These are phyloP conservation scores for Lamellibrachia satsuma DNA, from an alignment of 2,888 invertebrate species.

Conservation along the genomic window DNA sequence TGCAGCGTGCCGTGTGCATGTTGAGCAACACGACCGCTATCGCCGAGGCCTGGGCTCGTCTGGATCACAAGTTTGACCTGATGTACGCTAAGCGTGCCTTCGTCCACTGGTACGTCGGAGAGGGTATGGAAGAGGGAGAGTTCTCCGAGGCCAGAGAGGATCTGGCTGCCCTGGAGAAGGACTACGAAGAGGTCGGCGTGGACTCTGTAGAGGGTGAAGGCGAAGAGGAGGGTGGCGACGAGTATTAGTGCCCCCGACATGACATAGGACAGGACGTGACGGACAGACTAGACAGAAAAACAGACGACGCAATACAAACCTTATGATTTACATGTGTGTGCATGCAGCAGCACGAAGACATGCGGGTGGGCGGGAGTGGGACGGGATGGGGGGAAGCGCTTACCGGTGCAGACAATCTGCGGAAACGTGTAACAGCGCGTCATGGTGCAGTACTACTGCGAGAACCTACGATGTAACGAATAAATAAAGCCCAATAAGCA, in stretches of 20 bases:
- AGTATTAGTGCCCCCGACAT: not conserved
- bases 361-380: not conserved
- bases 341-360: not conserved
- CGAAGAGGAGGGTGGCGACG: slow-evolving; percentile 33
- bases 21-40: slow-evolving; percentile 67
- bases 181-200: slow-evolving; percentile 60
- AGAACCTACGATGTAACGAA: slow-evolving; percentile 12
- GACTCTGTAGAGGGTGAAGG: slow-evolving; percentile 47
- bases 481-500: slow-evolving; percentile 17
- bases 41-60: slow-evolving; percentile 66
- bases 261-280: not conserved
- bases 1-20: slow-evolving; percentile 69
- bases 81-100: slow-evolving; percentile 57
- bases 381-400: not conserved
- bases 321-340: not conserved
- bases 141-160: slow-evolving; percentile 89
- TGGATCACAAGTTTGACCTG: slow-evolving; percentile 58
- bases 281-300: not conserved
- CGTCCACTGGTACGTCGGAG: slow-evolving; percentile 67
- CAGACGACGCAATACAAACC: not conserved
- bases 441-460: not conserved
- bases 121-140: slow-evolving; percentile 78
- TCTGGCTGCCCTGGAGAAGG: slow-evolving; percentile 67
- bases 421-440: not conserved
- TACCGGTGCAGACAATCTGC: not conserved